A percentile compares a stretch with the other conserved stretches of the same genome.
Evolutionary conservation across 2,113 vertebrate species (phyloP).

Genomic region (Campylomormyrus numenius): DNA sequence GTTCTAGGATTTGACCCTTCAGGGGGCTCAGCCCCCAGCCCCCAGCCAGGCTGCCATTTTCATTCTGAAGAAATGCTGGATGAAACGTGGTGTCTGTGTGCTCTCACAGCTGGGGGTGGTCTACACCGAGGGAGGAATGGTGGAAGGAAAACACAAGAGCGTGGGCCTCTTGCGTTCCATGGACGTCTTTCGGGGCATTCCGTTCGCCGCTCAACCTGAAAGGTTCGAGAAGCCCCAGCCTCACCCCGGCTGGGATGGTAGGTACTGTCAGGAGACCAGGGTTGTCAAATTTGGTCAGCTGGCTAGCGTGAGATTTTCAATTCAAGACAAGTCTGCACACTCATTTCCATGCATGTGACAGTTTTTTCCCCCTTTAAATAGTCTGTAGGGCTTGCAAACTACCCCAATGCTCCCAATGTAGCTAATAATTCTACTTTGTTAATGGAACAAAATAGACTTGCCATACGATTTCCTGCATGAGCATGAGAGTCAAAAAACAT

Average conservation of each 20-base stretch:
- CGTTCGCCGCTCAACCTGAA: slow-evolving; percentile 73
- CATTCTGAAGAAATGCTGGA: background rate
- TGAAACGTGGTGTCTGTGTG: background rate
- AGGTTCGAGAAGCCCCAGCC: slow-evolving; percentile 69
- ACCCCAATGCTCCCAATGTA: no score
- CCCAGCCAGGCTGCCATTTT: background rate
- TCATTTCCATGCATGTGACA: no score
- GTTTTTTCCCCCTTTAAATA: no score
- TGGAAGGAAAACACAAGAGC: slow-evolving; percentile 68
- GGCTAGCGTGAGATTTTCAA: no score
- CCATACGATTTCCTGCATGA: no score
- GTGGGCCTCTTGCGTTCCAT: slow-evolving; percentile 57
- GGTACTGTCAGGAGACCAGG: slow-evolving; percentile 20
- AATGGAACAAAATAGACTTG: no score
- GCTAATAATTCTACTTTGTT: no score
- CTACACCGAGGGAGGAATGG: slow-evolving; percentile 78
- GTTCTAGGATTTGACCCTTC: background rate
- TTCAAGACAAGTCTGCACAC: no score
- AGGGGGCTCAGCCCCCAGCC: background rate
- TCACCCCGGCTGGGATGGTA: slow-evolving; percentile 88
- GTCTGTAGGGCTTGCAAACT: no score
- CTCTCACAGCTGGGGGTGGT: slow-evolving; percentile 73
- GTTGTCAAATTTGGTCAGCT: no score
- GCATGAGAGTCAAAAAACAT: no score
- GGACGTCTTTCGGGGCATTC: slow-evolving; percentile 86